Percentiles rank a stretch among this genome's conserved stretches.
Conservation (phyloP, 1,140 invertebrate genomes). For the Drosophila triauraria region DNA sequence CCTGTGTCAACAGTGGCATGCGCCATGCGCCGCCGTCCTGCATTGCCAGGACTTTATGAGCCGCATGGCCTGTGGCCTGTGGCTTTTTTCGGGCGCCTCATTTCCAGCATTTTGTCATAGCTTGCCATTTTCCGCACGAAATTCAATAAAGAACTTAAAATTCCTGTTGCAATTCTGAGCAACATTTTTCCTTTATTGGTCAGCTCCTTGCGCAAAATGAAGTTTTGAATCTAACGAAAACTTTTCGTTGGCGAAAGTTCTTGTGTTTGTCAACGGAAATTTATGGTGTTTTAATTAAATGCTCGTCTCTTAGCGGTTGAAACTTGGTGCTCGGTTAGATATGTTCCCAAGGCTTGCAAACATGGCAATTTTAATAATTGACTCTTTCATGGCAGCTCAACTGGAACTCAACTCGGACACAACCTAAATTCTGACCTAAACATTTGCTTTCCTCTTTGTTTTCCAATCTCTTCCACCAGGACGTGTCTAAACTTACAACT, state of each 20-base stretch:
- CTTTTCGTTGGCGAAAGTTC: slow-evolving; percentile 26
- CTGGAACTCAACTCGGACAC: background rate
- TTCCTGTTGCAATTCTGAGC: slow-evolving; percentile 14
- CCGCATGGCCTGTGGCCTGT: slow-evolving; percentile 48
- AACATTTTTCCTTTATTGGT: slow-evolving; percentile 22
- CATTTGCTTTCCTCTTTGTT: slow-evolving; percentile 10
- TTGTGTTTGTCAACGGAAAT: slow-evolving; percentile 16
- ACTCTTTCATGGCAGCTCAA: background rate
- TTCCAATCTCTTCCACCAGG: slow-evolving; percentile 4
- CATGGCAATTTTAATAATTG: slow-evolving; percentile 5
- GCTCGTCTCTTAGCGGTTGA: background rate
- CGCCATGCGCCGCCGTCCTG: slow-evolving; percentile 21
- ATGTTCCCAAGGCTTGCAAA: background rate
- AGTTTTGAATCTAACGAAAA: slow-evolving; percentile 21
- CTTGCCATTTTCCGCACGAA: slow-evolving; percentile 65
- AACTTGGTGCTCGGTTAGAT: background rate
- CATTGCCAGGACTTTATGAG: slow-evolving; percentile 28
- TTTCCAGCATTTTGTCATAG: slow-evolving; percentile 50
- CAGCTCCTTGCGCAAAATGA: slow-evolving; percentile 5
- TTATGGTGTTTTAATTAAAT: slow-evolving; percentile 22
- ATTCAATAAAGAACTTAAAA: slow-evolving; percentile 67
- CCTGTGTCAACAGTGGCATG: slow-evolving; percentile 30
- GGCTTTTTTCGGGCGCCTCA: slow-evolving; percentile 28
- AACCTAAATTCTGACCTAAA: background rate
- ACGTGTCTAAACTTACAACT: slow-evolving; percentile 31